phyloP scores from a whole-genome alignment of 2,113 vertebrate genomes.

The Prunella fulvescens region DNA sequence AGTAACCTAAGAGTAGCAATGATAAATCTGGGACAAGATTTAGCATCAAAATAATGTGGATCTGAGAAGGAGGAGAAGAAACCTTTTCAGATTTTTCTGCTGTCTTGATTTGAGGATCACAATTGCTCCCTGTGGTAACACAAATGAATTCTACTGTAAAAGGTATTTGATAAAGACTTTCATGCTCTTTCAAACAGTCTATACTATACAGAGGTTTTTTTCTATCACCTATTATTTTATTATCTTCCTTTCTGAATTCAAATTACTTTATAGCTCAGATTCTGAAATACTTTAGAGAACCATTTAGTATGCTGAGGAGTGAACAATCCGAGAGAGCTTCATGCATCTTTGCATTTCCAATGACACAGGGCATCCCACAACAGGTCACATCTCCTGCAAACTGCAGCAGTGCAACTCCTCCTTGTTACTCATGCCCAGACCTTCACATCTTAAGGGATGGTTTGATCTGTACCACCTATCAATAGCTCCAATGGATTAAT shows the following conservation, averaged over 20 bases:
- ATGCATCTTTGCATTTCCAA: slow-evolving; percentile 9
- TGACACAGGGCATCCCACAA: slow-evolving; percentile 1
- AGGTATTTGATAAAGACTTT: slow-evolving; percentile 54
- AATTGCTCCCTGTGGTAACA: slow-evolving; percentile 22
- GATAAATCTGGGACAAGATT: neutral
- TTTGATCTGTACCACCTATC: neutral
- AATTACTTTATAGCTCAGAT: slow-evolving; percentile 21
- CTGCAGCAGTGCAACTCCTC: neutral
- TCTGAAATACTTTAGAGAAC: neutral
- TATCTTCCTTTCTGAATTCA: slow-evolving; percentile 56
- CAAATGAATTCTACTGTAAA: slow-evolving; percentile 47
- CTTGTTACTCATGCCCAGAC: neutral
- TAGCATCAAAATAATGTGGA: neutral
- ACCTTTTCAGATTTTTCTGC: neutral
- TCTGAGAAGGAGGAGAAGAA: neutral
- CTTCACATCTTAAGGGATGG: neutral
- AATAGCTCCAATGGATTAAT: neutral
- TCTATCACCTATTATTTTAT: slow-evolving; percentile 52
- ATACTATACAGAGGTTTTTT: neutral
- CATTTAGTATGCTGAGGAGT: neutral
- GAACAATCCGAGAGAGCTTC: neutral
- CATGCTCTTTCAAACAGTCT: slow-evolving; percentile 20
- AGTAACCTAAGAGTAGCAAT: neutral
- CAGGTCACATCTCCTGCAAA: slow-evolving; percentile 5
- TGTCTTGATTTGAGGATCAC: slow-evolving; percentile 20